phyloP scores from a whole-genome alignment of 2,888 invertebrate species.

The Pseudolycoriella hygida region DNA sequence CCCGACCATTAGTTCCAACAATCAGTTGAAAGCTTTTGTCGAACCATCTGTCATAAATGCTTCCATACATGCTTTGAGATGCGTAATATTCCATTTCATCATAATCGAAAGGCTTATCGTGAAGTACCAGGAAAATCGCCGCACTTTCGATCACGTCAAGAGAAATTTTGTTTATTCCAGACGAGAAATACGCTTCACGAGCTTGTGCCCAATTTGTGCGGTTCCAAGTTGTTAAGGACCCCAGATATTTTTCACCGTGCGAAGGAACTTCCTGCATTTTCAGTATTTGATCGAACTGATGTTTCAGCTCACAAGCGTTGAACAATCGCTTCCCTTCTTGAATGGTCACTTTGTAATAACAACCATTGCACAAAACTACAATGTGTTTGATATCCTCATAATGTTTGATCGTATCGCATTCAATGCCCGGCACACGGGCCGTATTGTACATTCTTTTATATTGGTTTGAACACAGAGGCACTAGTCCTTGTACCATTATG shows the following conservation, averaged over 20 bases:
- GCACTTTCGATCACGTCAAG: constrained; percentile 84
- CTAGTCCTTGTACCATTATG: constrained; percentile 80
- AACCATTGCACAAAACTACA: constrained; percentile 83
- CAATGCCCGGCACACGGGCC: constrained; percentile 82
- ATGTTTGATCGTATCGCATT: constrained; percentile 82
- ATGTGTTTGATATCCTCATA: constrained; percentile 82
- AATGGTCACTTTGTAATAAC: constrained; percentile 85
- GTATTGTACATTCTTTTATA: constrained; percentile 97
- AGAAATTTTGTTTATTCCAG: constrained; percentile 55
- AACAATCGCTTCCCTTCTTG: constrained; percentile 71
- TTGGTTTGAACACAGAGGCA: constrained; percentile 95
- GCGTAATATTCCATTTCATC: constrained; percentile 73
- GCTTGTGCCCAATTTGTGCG: constrained; percentile 81
- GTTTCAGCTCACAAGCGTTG: constrained; percentile 68
- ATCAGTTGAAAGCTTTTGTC: constrained; percentile 97
- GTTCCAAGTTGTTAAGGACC: constrained; percentile 83
- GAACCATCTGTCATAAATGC: constrained; percentile 94
- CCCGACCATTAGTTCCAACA: constrained; percentile 71
- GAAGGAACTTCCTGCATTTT: constrained; percentile 55
- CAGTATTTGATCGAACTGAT: constrained; percentile 80
- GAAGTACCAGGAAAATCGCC: constrained; percentile 83
- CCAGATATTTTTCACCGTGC: constrained; percentile 72
- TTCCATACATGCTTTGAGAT: constrained; percentile 76
- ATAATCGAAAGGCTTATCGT: constrained; percentile 66
- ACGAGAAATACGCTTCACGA: constrained; percentile 37